Evolutionary conservation across 2,888 invertebrate species (phyloP), one percentile per base, ranked within the genome.

Genomic region (Ptychoptera albimana): DNA sequence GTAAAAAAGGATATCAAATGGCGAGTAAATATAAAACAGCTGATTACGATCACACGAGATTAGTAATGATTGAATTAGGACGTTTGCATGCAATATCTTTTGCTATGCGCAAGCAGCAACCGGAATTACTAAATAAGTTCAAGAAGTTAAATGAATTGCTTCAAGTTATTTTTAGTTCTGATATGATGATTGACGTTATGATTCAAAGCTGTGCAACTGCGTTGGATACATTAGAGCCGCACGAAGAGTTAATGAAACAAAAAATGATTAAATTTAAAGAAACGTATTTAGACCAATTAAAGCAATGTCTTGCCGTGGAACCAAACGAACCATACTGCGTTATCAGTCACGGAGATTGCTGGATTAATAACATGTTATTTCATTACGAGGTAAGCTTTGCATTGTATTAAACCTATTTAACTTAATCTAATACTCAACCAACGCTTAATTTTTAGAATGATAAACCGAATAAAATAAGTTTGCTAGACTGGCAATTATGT

Each of bases 41-140:
- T 10, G 42, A 45, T 30, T 46, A 34, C 40, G 42, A 45, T n/a
- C 48, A 48, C 37, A 37, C 45, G 16, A 43, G 38, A 30, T 9
- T 42, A 10, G 32, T 48, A 32, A 14, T 49, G 16, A 32, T 39
- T 13, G 44, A 43, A 15, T 5, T 49, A 3, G 49, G 45, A 10
- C 39, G 42, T 13, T 46, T 45, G 10, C 49, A 49, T 39, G 49
- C 46, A 8, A 30, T 47, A 10, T 48, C 49, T 10, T 46, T 46
- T 46, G 48, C 48, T 4, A 38, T 49, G 14, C 46, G 44, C 39
- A 32, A 43, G 4, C 39, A 44, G 13, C 16, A 42, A 11, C 42
- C 46, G 9, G 48, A 43, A 12, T 4, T 39, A 8, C 46, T 46
- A 34, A 44, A 45, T 13, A 42, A 45, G 31, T 46, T 42, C 31